Evolutionary conservation across 2,797 vertebrate genomes (phyloP), one percentile per base, ranked within the genome.

Genomic region (Halcyon leucocephala): DNA sequence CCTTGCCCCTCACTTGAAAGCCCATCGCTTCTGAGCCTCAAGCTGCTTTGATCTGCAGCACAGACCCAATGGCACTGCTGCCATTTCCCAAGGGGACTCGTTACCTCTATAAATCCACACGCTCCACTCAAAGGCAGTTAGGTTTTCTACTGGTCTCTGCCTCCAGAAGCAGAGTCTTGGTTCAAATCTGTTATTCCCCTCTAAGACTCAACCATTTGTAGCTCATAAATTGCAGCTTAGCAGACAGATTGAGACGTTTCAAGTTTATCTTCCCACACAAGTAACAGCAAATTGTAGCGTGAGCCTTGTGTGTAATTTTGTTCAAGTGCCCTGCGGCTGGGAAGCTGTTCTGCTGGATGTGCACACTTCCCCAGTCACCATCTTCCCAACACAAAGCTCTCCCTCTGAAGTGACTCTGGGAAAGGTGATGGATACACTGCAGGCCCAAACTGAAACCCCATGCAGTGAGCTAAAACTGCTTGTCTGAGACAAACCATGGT

Each of bases 181-280:
- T 82, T 92, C 55, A 51, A 82, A 77, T 57, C 14, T 77, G 7
- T 65, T 80, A 61, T 90, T 90, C 52, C 28, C 20, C 44, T 87
- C 85, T 62, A 90, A 93, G 71, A 48, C 24, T 60, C 64, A 85
- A 74, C 28, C 83, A 82, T 95, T 95, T 90, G 94, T 80, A 85
- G 88, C 69, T 91, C 83, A 57, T 66, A 77, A 92, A 79, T 79
- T 89, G 46, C 44, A 85, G 65, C 16, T 89, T 78, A 93, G 78
- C 37, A 74, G 73, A 77, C 14, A 79, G 88, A 94, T 62, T 48
- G 89, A 94, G 83, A 90, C 2, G 5, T 61, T 90, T 94, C 62
- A 82, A 70, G 78, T 84, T 97, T 95, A 83, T 96, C 82, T 91
- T 77, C 81, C 64, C 70, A 82, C 74, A 78, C 52, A 81, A 89